These are phyloP conservation scores for Leptinotarsa haldemani DNA, from an alignment of 2,888 invertebrate species.

Conservation along the genomic window DNA sequence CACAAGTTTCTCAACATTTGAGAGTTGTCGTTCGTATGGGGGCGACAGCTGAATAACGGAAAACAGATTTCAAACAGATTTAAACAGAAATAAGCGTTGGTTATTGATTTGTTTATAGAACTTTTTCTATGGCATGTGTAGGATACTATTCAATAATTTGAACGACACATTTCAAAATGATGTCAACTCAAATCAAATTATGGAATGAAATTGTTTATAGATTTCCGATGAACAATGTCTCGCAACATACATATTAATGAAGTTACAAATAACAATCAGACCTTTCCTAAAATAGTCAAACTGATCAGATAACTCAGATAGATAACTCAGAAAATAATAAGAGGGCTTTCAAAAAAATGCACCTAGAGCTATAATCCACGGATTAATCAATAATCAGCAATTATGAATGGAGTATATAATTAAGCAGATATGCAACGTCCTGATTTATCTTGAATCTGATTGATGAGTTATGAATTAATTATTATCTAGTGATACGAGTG, in stretches of 20 bases:
- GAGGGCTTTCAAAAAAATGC: slow-evolving; percentile 27
- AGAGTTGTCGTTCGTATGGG: no score
- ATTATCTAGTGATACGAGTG: slow-evolving; percentile 35
- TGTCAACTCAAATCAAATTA: background rate
- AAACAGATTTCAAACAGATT: no score
- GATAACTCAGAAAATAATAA: slow-evolving; percentile 23
- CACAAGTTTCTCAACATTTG: no score
- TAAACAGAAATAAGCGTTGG: no score
- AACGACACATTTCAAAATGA: no score
- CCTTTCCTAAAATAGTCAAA: background rate
- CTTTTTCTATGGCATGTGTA: no score
- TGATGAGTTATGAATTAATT: slow-evolving; percentile 41
- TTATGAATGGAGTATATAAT: slow-evolving; percentile 35
- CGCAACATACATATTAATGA: slow-evolving; percentile 4
- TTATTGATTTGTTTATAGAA: no score
- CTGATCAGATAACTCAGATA: slow-evolving; percentile 12
- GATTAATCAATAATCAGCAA: slow-evolving; percentile 40
- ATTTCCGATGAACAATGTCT: background rate
- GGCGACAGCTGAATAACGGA: no score
- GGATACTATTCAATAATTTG: no score
- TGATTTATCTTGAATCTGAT: slow-evolving; percentile 41
- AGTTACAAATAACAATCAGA: background rate
- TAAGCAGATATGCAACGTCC: slow-evolving; percentile 36
- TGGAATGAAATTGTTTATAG: background rate
- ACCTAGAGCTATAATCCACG: slow-evolving; percentile 36